These are phyloP conservation scores for Bettongia penicillata DNA, from an alignment of 2,113 vertebrate species.

Conservation along the genomic window DNA sequence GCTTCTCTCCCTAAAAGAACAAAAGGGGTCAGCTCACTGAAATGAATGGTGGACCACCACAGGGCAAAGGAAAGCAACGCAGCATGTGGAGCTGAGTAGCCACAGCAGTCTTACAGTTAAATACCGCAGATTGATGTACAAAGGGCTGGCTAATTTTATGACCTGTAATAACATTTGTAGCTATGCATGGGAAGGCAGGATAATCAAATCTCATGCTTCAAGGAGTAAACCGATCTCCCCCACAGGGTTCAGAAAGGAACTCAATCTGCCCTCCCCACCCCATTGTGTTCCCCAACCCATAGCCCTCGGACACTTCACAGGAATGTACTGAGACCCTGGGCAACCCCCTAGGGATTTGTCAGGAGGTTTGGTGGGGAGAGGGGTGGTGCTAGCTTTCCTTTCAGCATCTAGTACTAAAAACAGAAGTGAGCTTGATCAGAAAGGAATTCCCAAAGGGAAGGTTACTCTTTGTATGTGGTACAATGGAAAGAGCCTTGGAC, in stretches of 20 bases:
- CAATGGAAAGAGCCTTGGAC: background rate
- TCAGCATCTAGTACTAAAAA: background rate
- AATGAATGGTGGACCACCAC: background rate
- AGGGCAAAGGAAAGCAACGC: background rate
- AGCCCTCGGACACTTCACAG: background rate
- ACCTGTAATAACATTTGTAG: background rate
- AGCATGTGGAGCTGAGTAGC: background rate
- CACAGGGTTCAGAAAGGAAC: background rate
- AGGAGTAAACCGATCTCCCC: background rate
- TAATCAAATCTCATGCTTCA: slow-evolving; percentile 4
- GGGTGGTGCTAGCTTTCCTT: background rate
- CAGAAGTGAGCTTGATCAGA: background rate
- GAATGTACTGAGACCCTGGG: background rate
- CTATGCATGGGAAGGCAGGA: slow-evolving; percentile 1
- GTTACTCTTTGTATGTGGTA: background rate
- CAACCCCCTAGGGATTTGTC: background rate
- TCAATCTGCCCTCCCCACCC: background rate
- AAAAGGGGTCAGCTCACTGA: background rate
- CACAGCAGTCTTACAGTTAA: background rate
- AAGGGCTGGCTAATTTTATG: background rate
- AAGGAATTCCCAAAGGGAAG: background rate
- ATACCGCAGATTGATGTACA: background rate
- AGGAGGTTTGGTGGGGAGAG: background rate
- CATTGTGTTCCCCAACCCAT: background rate
- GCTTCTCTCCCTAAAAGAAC: background rate